Base-by-base conservation (phyloP, 1,140 invertebrate species). In the Papilio polytes region DNA sequence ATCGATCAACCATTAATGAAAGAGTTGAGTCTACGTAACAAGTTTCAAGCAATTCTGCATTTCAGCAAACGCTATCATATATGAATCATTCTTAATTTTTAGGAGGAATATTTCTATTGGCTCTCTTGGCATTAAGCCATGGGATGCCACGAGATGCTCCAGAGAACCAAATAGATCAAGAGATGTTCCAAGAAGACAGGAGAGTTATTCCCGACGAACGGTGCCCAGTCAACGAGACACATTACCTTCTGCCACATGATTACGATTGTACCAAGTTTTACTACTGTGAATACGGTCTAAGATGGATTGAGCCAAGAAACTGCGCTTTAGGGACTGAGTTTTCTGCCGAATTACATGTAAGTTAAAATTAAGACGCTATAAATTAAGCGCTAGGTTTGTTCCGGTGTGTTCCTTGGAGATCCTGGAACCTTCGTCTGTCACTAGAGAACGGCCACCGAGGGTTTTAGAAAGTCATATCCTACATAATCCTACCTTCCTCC, bases 261-360 rank as follows among this genome's bases (percentile, higher is more conserved):
- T 90, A 85, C 2, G 90, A 93, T 73, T 94, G 92, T 80, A 89
- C 90, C 0, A 90, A 89, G 77, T 94, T 92, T 76, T 94, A 94
- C 84, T 90, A 90, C 77, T 94, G 92, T 73, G 88, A 92, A 48
- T 89, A 88, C 79, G 92, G 93, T 0, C 0, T 78, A 15, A 87
- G 84, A 77, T 83, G 83, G 15, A 77, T 85, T 0, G 48, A 44
- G 0, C 84, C 90, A 0, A 87, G 83, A 0, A 46, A 82, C 8
- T 94, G 92, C 59, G 84, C 88, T 3, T 83, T 85, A 1, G 90
- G 89, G 0, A 92, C 90, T 4, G 85, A 91, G 10, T 94, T 94
- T 82, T 89, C 88, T 0, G 81, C 78, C 53, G 80, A 81, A 12
- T 41, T 84, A 0, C 90, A 93, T 84, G 92, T 93, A 78, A 85